Evolutionary conservation across 2,113 vertebrate genomes (phyloP), one percentile per base, ranked within the genome.

Genomic region (Brienomyrus longianalis): DNA sequence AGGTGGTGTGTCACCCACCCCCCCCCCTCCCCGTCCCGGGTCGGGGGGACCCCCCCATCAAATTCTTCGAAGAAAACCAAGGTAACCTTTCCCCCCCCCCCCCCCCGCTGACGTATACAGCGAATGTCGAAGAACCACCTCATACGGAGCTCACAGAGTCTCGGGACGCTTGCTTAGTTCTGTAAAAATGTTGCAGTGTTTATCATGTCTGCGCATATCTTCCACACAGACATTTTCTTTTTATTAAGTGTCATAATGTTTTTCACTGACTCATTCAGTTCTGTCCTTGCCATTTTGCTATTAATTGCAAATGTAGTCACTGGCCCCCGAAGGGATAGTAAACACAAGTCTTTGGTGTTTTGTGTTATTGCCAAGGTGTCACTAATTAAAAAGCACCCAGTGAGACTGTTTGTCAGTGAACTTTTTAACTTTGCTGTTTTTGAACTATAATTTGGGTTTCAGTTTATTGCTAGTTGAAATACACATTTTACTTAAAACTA

Each of bases 61-160:
- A 98, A 91, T 99, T 99, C 95, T 99, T 97, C 0, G 98, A 99
- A 95, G 99, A 99, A 94, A 99, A 97, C 93, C 98, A 97, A 95
- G 98, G 98, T 99, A 94, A 10, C 6, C 13, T 21, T 70, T 10
- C 48, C 54, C 39, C 23, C 48, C n/a, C n/a, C n/a, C n/a, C n/a
- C 19, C 39, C 13, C 45, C 3, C 1, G 19, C 59, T 45, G 11
- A 15, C 9, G 23, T 21, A 6, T 8, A 59, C 56, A 5, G 23
- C 9, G 56, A 23, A 23, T 59, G 56, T n/a, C 5, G 5, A 59
- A n/a, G 23, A 62, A n/a, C 2, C 56, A 10, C 56, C 9, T n/a
- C 23, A 7, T n/a, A 23, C 8, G 1, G 8, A 9, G 23, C 56
- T 59, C 31, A 31, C 56, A 21, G 3, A 5, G 56, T 23, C 56